Base-by-base conservation (phyloP, 2,888 invertebrate genomes). In the Limnephilus rhombicus region DNA sequence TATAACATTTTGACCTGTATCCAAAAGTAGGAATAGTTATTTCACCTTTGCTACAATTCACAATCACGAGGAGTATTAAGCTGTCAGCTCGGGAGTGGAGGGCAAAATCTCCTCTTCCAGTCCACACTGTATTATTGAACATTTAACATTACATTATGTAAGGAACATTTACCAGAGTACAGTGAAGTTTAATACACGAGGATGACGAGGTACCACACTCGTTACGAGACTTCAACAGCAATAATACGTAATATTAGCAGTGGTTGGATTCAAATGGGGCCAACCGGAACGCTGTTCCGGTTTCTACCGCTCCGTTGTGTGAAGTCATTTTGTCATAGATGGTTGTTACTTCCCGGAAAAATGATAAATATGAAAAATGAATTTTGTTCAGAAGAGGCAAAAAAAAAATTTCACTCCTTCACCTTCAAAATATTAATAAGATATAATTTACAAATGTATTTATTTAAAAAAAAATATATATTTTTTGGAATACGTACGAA, bases 21-120 rank as follows among this genome's bases (percentile, higher is more conserved):
- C 68, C 68, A 68, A 68, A 68, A 9, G 5, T n/a, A 0, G 24
- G 68, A 68, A 68, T 68, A 68, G 68, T 68, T 68, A 68, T n/a
- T 68, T 68, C 24, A 9, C 68, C 68, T 68, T 68, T 49, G 53
- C 87, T 53, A 53, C 31, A 31, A 18, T 53, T 13, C 87, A 68
- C 53, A 87, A 87, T 87, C 53, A 87, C 87, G 87, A 68, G 11
- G 49, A 87, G 87, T 87, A 87, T 87, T 87, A 87, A 87, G 87
- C 87, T 87, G 87, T 87, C 87, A 87, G 87, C 87, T 18, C 15
- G 31, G 31, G 34, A 83, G 68, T 68, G 9, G 68, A 68, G 15
- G 83, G 83, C 37, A 83, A 83, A 83, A 68, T 24, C 24, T 83
- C 37, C 37, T 83, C 83, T 37, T 37, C 24, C 24, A 18, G 68